Conservation (phyloP, 2,888 invertebrate genomes). For the Diaphora mendica region DNA sequence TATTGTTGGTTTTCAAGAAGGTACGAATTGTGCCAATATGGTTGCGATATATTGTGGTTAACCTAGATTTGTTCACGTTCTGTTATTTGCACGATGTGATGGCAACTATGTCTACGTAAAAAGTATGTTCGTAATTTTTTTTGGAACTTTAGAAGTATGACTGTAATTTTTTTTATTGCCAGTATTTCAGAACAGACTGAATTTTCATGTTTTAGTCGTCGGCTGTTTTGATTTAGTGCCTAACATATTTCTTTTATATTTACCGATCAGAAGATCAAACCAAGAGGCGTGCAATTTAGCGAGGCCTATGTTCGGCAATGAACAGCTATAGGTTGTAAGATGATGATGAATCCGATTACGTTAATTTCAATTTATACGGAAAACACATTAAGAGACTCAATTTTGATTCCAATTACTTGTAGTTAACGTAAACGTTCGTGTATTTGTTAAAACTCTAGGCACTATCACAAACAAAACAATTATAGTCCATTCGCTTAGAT, state of each 20-base stretch:
- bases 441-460: neutral
- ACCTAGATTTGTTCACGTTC: neutral
- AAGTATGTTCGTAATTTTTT: neutral
- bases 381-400: neutral
- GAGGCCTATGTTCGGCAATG: too few relatives aligned
- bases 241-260: neutral
- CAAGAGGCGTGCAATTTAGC: too few relatives aligned
- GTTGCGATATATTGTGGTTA: neutral
- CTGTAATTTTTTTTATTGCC: neutral
- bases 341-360: neutral
- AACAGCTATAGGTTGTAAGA: too few relatives aligned
- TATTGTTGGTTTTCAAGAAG: neutral
- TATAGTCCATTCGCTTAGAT: neutral
- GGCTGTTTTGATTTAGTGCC: neutral
- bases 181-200: constrained; percentile 1
- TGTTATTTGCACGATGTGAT: neutral
- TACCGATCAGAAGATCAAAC: neutral
- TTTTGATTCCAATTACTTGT: neutral
- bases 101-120: neutral
- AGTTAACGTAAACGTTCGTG: neutral
- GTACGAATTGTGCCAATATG: neutral
- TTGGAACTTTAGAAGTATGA: neutral
- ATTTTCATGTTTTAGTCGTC: neutral
- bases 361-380: neutral
- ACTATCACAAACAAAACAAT: neutral